phyloP scores from a whole-genome alignment of 2,797 vertebrate species.

The Gymnoscopelus microlampas region DNA sequence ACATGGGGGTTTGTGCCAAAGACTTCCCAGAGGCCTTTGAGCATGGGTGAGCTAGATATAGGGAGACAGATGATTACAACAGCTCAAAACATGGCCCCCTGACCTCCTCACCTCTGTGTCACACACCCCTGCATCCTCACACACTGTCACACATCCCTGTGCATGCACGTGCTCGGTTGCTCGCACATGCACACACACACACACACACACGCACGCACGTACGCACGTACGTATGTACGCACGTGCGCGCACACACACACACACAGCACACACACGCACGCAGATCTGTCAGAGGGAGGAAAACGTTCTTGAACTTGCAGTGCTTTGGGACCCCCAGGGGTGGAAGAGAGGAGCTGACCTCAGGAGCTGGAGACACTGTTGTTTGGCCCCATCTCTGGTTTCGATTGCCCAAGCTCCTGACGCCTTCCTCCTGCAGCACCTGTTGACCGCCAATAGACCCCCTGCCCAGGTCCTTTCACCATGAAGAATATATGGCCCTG shows the following conservation, averaged over 20 bases:
- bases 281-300: conserved; percentile 46
- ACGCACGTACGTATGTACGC: conserved; percentile 10
- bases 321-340: conserved; percentile 70
- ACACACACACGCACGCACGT: conserved; percentile 33
- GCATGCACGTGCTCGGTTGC: neutral
- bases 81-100: conserved; percentile 57
- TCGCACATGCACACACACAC: conserved; percentile 23
- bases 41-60: conserved; percentile 57
- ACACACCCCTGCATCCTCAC: conserved; percentile 31
- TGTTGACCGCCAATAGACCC: conserved; percentile 90
- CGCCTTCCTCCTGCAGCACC: conserved; percentile 85
- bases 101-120: conserved; percentile 48
- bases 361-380: conserved; percentile 58
- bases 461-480: conserved; percentile 89
- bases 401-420: conserved; percentile 77
- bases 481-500: conserved; percentile 89
- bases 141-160: conserved; percentile 8
- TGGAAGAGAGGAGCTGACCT: conserved; percentile 69
- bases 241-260: conserved; percentile 31
- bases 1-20: conserved; percentile 56
- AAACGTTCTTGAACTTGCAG: conserved; percentile 66
- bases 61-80: conserved; percentile 64
- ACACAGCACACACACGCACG: conserved; percentile 31
- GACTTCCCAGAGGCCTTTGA: conserved; percentile 51
- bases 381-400: conserved; percentile 77